These are phyloP conservation scores for Origma solitaria DNA, from an alignment of 2,113 vertebrate species.

Conservation along the genomic window DNA sequence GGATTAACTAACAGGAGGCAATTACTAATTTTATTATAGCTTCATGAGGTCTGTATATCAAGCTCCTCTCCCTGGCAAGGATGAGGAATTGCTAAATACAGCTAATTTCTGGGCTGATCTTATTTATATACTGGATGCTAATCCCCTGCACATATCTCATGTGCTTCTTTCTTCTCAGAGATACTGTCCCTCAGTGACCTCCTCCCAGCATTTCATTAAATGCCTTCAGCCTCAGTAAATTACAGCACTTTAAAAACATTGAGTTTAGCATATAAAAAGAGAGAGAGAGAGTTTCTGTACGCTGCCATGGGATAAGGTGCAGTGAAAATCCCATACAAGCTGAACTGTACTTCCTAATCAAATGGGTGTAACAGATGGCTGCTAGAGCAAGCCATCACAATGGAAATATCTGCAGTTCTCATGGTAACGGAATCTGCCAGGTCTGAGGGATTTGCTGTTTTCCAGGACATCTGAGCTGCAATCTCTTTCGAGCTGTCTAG, in stretches of 20 bases:
- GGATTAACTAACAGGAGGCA: conserved; percentile 28
- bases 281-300: conserved; percentile 58
- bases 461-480: conserved; percentile 86
- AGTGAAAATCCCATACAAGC: conserved; percentile 79
- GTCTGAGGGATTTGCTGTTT: conserved; percentile 89
- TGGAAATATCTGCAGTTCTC: conserved; percentile 91
- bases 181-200: conserved; percentile 70
- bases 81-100: conserved; percentile 53
- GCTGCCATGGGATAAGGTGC: conserved; percentile 80
- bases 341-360: conserved; percentile 86
- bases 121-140: conserved; percentile 61
- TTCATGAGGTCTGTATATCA: conserved; percentile 28
- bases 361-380: conserved; percentile 98
- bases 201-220: conserved; percentile 71
- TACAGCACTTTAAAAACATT: conserved; percentile 74
- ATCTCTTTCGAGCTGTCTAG: conserved; percentile 86
- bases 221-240: conserved; percentile 70
- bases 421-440: conserved; percentile 90
- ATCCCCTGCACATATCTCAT: conserved; percentile 61
- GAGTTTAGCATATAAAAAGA: conserved; percentile 78
- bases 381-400: conserved; percentile 91
- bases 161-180: conserved; percentile 64
- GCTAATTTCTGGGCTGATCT: conserved; percentile 68
- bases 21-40: conserved; percentile 28
- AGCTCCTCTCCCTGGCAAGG: conserved; percentile 21